Evolutionary conservation across 2,797 vertebrate genomes (phyloP), one percentile per base, ranked within the genome.

Genomic region (Pteronotus mesoamericanus): DNA sequence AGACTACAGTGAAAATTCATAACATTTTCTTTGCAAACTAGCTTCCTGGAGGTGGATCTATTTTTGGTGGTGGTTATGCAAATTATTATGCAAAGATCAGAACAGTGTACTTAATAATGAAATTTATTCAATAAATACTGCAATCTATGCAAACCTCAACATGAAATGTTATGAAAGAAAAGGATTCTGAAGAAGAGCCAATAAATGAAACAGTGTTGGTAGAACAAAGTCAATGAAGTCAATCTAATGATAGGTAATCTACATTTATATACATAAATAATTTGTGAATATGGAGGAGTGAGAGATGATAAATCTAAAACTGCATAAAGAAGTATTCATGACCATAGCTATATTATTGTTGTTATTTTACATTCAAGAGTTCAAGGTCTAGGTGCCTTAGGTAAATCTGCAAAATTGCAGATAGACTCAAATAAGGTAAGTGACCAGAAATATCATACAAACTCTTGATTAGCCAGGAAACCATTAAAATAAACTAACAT

Each of bases 61-160:
- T 88, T 97, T 98, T 91, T 89, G 95, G 82, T 46, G 61, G 57
- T 92, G 75, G 48, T 96, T 95, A 96, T 42, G 71, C 59, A 94
- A 96, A 92, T 88, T 53, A 83, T 72, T 85, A 95, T 97, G 74
- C 95, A 89, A 78, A 91, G 92, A 97, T 92, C 75, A 71, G 77
- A 94, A 85, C 0, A 0, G 57, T 87, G n/a, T 46, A 21, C 3
- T 95, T 88, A 97, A 97, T 94, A 91, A 92, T 18, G 0, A 79
- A 87, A 87, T 89, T 87, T 89, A 82, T 89, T 95, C 55, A 92
- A 85, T 66, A 96, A 97, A 90, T 71, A 92, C 12, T 53, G n/a
- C 24, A 69, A 89, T 92, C 87, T 78, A 72, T 80, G 71, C 29
- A 95, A 59, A 75, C 46, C 90, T 90, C 42, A 66, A 87, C 44